Percentiles rank a stretch among this genome's conserved stretches.
These are phyloP conservation scores for Scopus umbretta DNA, from an alignment of 2,113 vertebrate species.

Conservation along the genomic window DNA sequence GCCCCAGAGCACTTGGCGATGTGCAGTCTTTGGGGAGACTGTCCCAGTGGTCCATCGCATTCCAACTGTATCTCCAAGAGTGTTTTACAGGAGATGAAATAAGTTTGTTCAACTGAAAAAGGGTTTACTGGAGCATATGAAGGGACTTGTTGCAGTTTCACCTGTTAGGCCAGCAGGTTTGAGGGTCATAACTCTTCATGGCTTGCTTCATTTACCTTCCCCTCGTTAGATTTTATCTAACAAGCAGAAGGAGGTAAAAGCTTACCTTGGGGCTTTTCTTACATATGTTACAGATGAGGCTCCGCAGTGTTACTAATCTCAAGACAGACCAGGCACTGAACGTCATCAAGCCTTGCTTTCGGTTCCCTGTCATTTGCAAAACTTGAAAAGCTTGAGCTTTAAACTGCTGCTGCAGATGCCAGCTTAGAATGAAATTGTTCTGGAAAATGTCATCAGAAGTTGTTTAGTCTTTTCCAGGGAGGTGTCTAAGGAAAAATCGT, in stretches of 20 bases:
- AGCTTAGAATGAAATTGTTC: background rate
- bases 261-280: background rate
- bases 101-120: background rate
- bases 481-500: background rate
- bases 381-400: background rate
- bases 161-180: fast-evolving
- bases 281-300: background rate
- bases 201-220: background rate
- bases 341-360: background rate
- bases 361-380: background rate
- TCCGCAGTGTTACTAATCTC: background rate
- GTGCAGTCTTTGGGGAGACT: background rate
- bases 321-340: background rate
- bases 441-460: background rate
- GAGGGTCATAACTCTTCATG: background rate
- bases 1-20: background rate
- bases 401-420: background rate
- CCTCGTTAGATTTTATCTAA: background rate
- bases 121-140: background rate
- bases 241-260: too few relatives aligned
- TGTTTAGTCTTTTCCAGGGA: background rate
- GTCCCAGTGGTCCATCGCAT: background rate
- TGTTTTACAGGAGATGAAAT: background rate
- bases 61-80: background rate
- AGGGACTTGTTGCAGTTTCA: background rate